Base-by-base conservation (phyloP, 37 sponge, comb jelly and placozoan species). In the Axinella damicornis region DNA sequence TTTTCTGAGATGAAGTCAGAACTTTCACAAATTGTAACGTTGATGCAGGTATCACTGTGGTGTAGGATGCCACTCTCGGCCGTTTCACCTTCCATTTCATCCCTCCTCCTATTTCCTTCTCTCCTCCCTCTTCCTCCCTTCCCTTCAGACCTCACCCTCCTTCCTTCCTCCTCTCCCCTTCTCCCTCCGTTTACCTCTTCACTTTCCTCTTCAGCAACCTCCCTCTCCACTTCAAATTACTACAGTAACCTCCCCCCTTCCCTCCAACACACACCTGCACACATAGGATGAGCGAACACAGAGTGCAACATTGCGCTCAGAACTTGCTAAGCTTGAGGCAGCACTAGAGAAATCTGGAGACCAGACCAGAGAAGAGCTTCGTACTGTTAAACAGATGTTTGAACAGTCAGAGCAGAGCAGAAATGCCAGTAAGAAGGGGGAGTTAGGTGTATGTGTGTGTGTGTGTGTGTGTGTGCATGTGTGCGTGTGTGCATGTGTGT, bases 351-450 rank as follows among this genome's bases (percentile, higher is more conserved):
- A 77, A 52, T 71, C 77, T 61, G 84, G 78, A 35, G 73, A 71
- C 57, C 84, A 83, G 39, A 71, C 69, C 25, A 76, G 74, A 30
- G 84, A 83, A 83, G 92, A 86, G 57, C 74, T 91, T 30, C 52
- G 76, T 19, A 65, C 86, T 19, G 19, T 91, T 66, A 86, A 82
- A 28, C 77, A 86, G 32, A 91, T 91, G 92, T 91, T 91, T 82
- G 87, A 91, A 22, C 92, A 91, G 74, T 86, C 87, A 19, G 92
- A 91, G 40, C 81, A 87, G 31, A 91, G 87, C 57, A 54, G 92
- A 19, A 68, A 54, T n/a, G 36, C 87, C 59, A 76, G 92, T 91
- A 37, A 64, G 79, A 71, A 17, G 32, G 14, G 5, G 54, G 39
- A n/a, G 46, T 4, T 46, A 9, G 4, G 46, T 46, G 4, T 46